Conservation (phyloP, 2,888 invertebrate species). For the Malthinus seriepunctatus region DNA sequence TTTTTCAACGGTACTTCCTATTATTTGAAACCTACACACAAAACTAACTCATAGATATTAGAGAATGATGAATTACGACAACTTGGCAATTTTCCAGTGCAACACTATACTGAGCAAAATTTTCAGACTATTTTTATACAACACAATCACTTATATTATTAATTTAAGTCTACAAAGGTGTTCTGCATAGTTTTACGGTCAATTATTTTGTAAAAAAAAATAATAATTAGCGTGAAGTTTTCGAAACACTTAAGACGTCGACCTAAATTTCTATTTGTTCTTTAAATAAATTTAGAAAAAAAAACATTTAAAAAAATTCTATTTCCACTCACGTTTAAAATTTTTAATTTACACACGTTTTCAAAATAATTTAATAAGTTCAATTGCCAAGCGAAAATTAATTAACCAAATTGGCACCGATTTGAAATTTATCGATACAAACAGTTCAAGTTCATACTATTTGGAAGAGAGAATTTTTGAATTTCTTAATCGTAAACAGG, state of each 20-base stretch:
- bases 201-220: conserved; percentile 13
- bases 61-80: conserved; percentile 41
- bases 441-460: no score
- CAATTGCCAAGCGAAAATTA: background rate
- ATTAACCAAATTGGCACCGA: background rate
- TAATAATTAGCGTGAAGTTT: conserved; percentile 5
- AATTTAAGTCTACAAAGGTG: conserved; percentile 18
- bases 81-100: conserved; percentile 34
- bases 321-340: no score
- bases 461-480: no score
- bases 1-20: conserved; percentile 37
- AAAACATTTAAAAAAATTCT: background rate
- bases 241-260: conserved; percentile 6
- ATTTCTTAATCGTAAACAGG: no score
- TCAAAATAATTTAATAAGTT: background rate
- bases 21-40: conserved; percentile 39
- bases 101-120: conserved; percentile 30
- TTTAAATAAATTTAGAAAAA: conserved; percentile 2
- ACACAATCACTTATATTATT: conserved; percentile 25
- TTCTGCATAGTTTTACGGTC: conserved; percentile 13
- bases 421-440: background rate
- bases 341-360: conserved; percentile 1
- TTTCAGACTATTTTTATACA: conserved; percentile 32
- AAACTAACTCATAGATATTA: conserved; percentile 39
- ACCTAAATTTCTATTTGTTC: conserved; percentile 5